Base-by-base conservation (phyloP, 2,888 invertebrate genomes). In the Steinernema carpocapsae region DNA sequence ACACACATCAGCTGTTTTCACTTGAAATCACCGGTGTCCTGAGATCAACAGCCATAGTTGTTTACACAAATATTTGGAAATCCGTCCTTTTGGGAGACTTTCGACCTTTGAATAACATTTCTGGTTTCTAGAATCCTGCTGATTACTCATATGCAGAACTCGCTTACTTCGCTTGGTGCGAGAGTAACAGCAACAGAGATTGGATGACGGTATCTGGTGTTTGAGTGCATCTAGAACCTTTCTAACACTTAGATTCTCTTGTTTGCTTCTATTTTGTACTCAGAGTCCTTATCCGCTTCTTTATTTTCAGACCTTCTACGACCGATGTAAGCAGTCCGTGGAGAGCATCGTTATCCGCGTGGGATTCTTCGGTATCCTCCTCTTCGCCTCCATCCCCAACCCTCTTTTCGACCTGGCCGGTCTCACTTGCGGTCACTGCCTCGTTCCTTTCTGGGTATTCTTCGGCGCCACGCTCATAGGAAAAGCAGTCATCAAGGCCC, bases 391-490 rank as follows among this genome's bases (percentile, higher is more conserved):
- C 46, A 94, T 99, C 85, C 99, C 99, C n/a, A 99, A 99, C 90
- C 99, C 99, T 0, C 89, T 99, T 77, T 99, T 99, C 89, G 99
- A 99, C 89, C 90, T 99, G 88, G 99, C 99, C 26, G 99, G 99
- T 0, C 93, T 99, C 45, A 97, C 96, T 0, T 99, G 97, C 88
- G 99, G 99, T 0, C 97, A 99, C 89, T 99, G 97, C 89, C 91
- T 97, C 76, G 95, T 99, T 83, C 97, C 99, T 17, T 99, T 99
- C 90, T 97, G 97, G 95, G 99, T 97, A 1, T 99, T 99, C 91
- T 99, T 99, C 89, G 97, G 97, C 46, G 99, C 99, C 76, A 99
- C 99, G 0, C 91, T 99, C 0, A 92, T 99, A 75, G 99, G 87
- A 74, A 87, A 88, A 76, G 88, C 87, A 7, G 73, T 87, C 14